Evolutionary conservation across 1,140 invertebrate species (phyloP).

Genomic region (Brachionus rotundiformis): DNA sequence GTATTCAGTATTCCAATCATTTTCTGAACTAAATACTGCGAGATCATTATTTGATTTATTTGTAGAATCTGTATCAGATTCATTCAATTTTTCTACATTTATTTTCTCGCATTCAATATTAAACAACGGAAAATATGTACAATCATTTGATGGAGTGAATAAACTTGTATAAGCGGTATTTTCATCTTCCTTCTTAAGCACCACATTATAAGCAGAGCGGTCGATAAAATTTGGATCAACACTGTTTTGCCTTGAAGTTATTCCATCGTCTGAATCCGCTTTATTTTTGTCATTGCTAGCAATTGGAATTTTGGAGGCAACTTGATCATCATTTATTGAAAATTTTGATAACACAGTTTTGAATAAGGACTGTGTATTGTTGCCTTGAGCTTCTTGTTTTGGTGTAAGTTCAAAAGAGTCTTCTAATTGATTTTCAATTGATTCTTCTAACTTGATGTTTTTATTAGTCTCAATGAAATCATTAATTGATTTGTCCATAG

Average conservation of each 20-base stretch:
- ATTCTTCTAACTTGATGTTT: background rate
- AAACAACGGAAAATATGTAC: slow-evolving; percentile 24
- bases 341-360: background rate
- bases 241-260: background rate
- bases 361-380: background rate
- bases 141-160: background rate
- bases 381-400: background rate
- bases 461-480: background rate
- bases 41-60: background rate
- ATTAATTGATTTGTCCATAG: background rate
- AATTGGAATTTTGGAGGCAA: background rate
- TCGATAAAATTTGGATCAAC: slow-evolving; percentile 1
- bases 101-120: background rate
- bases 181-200: background rate
- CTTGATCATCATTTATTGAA: background rate
- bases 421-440: background rate
- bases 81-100: background rate
- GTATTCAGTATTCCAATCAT: background rate
- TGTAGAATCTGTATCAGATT: background rate
- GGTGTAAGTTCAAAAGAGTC: background rate
- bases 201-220: background rate
- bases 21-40: background rate
- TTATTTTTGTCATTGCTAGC: no score
- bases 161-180: background rate
- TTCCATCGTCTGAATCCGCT: no score